Evolutionary conservation across 2,797 vertebrate species (phyloP), one percentile per base, ranked within the genome.

Genomic region (Tokudaia tokunoshimensis): DNA sequence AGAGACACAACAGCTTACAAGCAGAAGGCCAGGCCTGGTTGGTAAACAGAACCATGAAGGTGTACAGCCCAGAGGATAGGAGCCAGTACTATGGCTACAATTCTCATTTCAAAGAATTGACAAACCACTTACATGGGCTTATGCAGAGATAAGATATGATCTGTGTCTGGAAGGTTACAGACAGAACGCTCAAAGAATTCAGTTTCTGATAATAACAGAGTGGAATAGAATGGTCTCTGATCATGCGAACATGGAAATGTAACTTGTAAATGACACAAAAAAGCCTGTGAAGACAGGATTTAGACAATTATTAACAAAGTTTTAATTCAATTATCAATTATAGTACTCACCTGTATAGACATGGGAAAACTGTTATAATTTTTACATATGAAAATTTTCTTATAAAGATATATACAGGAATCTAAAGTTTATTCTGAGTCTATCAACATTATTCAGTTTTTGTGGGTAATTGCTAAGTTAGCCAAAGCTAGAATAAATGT

Each of bases 11-110:
- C 3, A 52, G 11, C 1, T 50, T 82, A 37, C 22, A 29, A 79
- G 3, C 14, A 92, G 80, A 74, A 10, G 37, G 15, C 0, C 0
- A 44, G 13, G 4, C 1, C 17, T 55, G 9, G 29, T 2, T n/a
- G 15, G 14, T n/a, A 22, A 7, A 5, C 44, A 24, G 17, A 65
- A 14, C 11, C 4, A 20, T 4, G 8, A 0, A 4, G 2, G 6
- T 91, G 12, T 15, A 55, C 3, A 47, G 10, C 11, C 26, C 52
- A 76, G 19, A 10, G 19, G 4, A 13, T 22, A 22, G 34, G 1
- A 70, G 0, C n/a, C 11, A 65, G 14, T 7, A 14, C 0, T 59
- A 0, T 11, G 22, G 4, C 15, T 84, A 34, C 37, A n/a, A 22
- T 7, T 4, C 15, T 17, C 50, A 34, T n/a, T 63, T 74, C n/a